These are phyloP conservation scores for Phaethon lepturus DNA, from an alignment of 2,113 vertebrate genomes.

Conservation along the genomic window DNA sequence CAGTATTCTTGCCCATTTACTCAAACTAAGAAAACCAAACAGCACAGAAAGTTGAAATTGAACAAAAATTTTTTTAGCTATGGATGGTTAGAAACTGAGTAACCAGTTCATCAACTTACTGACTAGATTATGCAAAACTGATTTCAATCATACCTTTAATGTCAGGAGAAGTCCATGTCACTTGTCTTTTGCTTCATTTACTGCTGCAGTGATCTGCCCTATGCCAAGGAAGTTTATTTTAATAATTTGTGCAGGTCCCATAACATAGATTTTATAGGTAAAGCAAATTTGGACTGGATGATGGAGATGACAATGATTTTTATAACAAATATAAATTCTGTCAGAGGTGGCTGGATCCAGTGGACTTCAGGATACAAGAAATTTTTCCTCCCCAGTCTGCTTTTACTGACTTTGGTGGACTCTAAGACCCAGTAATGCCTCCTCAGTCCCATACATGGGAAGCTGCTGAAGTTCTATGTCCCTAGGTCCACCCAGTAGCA, in stretches of 20 bases:
- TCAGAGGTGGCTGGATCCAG: neutral
- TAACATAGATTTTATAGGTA: neutral
- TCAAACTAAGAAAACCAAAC: neutral
- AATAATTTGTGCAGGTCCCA: neutral
- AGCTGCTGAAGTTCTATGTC: neutral
- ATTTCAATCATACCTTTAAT: neutral
- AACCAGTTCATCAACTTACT: neutral
- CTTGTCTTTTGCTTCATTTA: neutral
- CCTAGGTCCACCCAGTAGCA: neutral
- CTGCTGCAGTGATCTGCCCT: neutral
- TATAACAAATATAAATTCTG: neutral
- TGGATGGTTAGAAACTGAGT: neutral
- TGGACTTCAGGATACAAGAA: neutral
- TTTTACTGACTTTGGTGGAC: neutral
- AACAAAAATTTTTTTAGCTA: neutral
- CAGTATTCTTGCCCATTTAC: neutral
- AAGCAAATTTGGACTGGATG: neutral
- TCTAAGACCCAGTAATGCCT: neutral
- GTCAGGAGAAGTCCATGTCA: neutral
- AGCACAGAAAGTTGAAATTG: neutral
- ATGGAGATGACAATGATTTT: neutral
- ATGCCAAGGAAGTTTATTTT: neutral
- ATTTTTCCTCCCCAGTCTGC: neutral
- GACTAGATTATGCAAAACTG: neutral
- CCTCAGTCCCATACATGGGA: neutral